phyloP scores from a whole-genome alignment of 2,113 vertebrate species.

The Gallinago media region DNA sequence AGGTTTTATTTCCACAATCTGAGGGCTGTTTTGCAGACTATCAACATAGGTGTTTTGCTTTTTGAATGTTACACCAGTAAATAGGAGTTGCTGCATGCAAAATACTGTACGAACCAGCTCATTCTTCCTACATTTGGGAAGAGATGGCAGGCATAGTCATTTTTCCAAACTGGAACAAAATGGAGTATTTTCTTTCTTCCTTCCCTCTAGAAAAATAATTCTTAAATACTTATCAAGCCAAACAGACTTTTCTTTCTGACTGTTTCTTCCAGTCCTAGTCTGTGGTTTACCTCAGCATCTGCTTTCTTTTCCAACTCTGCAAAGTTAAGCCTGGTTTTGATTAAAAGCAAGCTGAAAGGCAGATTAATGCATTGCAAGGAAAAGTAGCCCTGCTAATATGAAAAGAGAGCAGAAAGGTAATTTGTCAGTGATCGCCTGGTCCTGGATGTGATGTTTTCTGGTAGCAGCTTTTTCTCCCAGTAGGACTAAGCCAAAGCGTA shows the following conservation, averaged over 20 bases:
- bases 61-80: background rate
- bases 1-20: background rate
- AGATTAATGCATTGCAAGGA: constrained; percentile 2
- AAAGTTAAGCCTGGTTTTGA: constrained; percentile 13
- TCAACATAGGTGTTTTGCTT: background rate
- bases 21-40: background rate
- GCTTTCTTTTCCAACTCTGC: constrained; percentile 13
- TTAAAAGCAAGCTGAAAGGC: constrained; percentile 36
- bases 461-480: background rate
- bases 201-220: background rate
- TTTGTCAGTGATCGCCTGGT: background rate
- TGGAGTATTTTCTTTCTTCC: background rate
- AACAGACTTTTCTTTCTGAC: background rate
- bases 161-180: background rate
- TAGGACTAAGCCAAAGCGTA: background rate
- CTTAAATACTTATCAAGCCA: constrained; percentile 35
- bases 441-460: background rate
- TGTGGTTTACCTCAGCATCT: constrained; percentile 44
- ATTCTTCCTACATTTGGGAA: background rate
- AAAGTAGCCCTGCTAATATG: background rate
- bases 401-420: background rate
- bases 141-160: background rate
- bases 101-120: background rate
- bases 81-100: background rate
- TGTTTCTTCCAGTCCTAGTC: background rate